A percentile compares a stretch with the other conserved stretches of the same genome.
phyloP scores from a whole-genome alignment of 2,888 invertebrate genomes.

The Timema cristinae region DNA sequence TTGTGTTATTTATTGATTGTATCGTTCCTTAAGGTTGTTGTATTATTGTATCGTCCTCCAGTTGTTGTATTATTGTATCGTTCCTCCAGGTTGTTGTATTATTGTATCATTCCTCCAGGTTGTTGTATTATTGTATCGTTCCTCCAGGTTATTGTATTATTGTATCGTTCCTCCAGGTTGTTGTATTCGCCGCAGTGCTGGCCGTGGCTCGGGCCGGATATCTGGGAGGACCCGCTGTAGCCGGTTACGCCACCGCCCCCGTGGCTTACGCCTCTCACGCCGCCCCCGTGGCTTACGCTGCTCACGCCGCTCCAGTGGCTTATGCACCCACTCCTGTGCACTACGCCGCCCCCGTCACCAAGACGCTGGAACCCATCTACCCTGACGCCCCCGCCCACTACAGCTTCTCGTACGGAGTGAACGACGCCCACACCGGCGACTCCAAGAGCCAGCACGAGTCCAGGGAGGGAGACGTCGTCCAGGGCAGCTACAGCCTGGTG shows the following conservation, averaged over 20 bases:
- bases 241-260: conserved; percentile 39
- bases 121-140: no score
- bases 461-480: conserved; percentile 23
- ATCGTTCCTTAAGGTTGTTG: no score
- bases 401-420: conserved; percentile 20
- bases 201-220: conserved; percentile 28
- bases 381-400: conserved; percentile 22
- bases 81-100: no score
- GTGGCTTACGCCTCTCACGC: conserved; percentile 25
- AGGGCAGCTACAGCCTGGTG: conserved; percentile 21
- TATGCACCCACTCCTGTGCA: conserved; percentile 22
- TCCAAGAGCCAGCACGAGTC: conserved; percentile 21
- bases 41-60: no score
- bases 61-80: no score
- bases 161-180: conserved; percentile 24
- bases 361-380: conserved; percentile 18
- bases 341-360: conserved; percentile 17
- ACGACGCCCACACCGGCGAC: conserved; percentile 22
- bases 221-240: conserved; percentile 16
- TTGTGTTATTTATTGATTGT: no score
- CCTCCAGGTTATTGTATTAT: no score
- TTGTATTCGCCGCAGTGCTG: conserved; percentile 33
- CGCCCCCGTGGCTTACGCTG: no score
- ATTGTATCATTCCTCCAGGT: no score
- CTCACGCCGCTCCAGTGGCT: conserved; percentile 20